phyloP scores from a whole-genome alignment of 2,113 vertebrate species.

The Hemicordylus capensis region DNA sequence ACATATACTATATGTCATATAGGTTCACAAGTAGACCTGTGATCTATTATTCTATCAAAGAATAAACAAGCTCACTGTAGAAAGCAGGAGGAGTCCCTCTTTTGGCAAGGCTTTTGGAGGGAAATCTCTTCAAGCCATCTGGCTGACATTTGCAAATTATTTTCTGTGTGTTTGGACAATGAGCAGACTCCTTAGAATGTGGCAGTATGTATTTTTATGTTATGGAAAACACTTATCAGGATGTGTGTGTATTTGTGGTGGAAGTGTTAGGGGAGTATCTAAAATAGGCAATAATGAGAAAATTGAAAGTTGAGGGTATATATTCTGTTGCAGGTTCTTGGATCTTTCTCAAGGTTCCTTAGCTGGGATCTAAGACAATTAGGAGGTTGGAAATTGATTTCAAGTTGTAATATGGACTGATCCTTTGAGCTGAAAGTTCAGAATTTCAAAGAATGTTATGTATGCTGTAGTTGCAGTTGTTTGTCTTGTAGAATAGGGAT shows the following conservation, averaged over 20 bases:
- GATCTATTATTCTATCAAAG: too few species aligned
- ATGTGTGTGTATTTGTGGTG: constrained; percentile 17
- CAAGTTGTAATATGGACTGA: background rate
- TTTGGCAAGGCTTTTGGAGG: constrained; percentile 11
- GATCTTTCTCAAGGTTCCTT: background rate
- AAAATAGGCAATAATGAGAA: constrained; percentile 40
- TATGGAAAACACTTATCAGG: constrained; percentile 17
- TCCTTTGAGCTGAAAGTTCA: too few species aligned
- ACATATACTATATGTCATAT: too few species aligned
- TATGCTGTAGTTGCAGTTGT: background rate
- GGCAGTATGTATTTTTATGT: constrained; percentile 2
- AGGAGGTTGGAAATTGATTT: background rate
- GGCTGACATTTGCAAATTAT: constrained; percentile 25
- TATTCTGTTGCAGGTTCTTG: background rate
- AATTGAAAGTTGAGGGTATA: background rate
- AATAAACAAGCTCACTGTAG: constrained; percentile 8
- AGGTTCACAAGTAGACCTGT: too few species aligned
- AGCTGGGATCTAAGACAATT: background rate
- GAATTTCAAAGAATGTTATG: background rate
- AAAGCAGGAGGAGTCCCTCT: background rate
- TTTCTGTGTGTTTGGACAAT: background rate
- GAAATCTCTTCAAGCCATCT: constrained; percentile 27
- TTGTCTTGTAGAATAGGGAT: background rate
- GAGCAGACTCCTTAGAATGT: constrained; percentile 34
- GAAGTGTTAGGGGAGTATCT: constrained; percentile 28